Conservation (phyloP, 2,113 vertebrate genomes). For the Plectropomus leopardus region DNA sequence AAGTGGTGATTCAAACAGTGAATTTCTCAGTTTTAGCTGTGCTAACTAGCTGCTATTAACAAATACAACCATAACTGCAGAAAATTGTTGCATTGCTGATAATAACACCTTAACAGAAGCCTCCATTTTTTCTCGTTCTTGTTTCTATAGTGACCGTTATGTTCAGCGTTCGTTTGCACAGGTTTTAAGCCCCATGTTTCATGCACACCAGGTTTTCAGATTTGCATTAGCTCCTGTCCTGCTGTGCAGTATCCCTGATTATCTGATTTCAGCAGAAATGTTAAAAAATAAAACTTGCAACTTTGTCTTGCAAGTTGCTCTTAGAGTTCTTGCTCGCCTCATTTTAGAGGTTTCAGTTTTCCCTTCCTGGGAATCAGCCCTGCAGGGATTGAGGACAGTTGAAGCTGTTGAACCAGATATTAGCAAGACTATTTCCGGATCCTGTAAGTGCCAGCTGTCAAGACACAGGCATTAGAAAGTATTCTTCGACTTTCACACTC, state of each 20-base stretch:
- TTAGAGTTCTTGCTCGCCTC: neutral
- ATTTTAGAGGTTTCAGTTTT: neutral
- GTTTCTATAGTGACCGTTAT: neutral
- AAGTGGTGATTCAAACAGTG: neutral
- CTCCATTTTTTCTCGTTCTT: neutral
- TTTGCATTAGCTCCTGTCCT: neutral
- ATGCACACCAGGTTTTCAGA: neutral
- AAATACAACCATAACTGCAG: neutral
- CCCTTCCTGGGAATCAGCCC: neutral
- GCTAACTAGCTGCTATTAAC: neutral
- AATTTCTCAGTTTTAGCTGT: neutral
- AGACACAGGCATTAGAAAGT: constrained; percentile 11
- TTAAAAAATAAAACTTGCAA: neutral
- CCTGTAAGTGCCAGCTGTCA: neutral
- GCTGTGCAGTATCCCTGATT: neutral
- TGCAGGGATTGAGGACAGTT: neutral
- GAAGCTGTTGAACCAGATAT: constrained; percentile 7
- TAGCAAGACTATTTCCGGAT: constrained; percentile 2
- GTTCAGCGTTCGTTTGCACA: neutral
- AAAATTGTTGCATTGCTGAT: constrained; percentile 2
- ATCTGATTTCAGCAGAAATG: constrained; percentile 1
- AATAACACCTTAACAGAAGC: neutral
- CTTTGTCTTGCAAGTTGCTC: neutral
- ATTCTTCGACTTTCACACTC: constrained; percentile 6
- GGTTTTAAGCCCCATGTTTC: neutral